Evolutionary conservation across 2,888 invertebrate species (phyloP).

Genomic region (Lochmaea crataegi): DNA sequence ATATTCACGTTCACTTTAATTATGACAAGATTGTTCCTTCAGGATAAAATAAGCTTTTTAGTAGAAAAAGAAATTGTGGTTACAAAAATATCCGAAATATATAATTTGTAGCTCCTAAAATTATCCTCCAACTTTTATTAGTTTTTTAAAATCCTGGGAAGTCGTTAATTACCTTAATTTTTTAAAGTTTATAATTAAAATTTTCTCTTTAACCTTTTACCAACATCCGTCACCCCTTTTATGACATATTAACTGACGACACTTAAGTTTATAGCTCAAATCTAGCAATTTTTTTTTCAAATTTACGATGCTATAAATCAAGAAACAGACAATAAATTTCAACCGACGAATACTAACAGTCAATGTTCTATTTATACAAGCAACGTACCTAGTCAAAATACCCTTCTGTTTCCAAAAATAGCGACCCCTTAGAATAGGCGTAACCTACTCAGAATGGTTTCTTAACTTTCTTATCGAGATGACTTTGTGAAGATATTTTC

Average conservation of each 20-base stretch:
- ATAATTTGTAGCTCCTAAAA: no score
- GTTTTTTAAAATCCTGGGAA: no score
- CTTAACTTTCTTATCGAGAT: slow-evolving; percentile 38
- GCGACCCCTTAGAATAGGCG: slow-evolving; percentile 40
- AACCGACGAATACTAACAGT: slow-evolving; percentile 41
- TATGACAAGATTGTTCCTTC: no score
- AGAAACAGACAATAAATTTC: slow-evolving; percentile 49
- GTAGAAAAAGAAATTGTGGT: no score
- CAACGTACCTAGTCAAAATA: slow-evolving; percentile 45
- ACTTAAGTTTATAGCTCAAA: slow-evolving; percentile 54
- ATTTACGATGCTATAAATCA: slow-evolving; percentile 53
- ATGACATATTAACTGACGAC: slow-evolving; percentile 51
- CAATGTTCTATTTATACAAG: slow-evolving; percentile 47
- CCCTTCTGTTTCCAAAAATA: slow-evolving; percentile 45
- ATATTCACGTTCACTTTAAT: no score
- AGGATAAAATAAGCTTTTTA: no score
- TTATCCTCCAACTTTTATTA: no score
- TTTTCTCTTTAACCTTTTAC: neutral
- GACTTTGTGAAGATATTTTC: slow-evolving; percentile 54
- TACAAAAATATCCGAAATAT: no score
- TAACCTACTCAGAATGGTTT: slow-evolving; percentile 43
- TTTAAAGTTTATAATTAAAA: no score
- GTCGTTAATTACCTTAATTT: no score
- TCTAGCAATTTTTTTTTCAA: slow-evolving; percentile 50
- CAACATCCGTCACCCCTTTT: slow-evolving; percentile 40